Percentiles rank a stretch among this genome's conserved stretches.
Conservation (phyloP, 2,113 vertebrate genomes). For the Myiozetetes cayanensis region DNA sequence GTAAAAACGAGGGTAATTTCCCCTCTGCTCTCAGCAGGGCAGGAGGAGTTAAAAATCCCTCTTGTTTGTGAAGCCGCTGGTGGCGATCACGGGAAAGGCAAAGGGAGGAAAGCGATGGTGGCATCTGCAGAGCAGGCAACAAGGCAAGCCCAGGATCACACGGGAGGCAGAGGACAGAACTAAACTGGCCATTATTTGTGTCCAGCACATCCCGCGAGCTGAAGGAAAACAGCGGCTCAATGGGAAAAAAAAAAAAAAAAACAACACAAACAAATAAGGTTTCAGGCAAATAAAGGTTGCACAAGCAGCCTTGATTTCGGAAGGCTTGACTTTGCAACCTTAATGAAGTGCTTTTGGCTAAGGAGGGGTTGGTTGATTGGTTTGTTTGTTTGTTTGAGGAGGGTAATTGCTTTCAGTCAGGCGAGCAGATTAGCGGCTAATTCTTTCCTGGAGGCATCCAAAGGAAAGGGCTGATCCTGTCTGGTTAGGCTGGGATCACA, state of each 20-base stretch:
- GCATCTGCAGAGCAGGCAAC: neutral
- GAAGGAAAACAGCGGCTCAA: neutral
- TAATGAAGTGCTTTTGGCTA: neutral
- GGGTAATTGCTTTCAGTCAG: neutral
- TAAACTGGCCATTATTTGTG: neutral
- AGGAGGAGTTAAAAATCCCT: neutral
- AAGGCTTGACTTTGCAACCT: neutral
- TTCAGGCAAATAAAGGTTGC: neutral
- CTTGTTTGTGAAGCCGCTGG: neutral
- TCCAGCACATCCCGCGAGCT: neutral
- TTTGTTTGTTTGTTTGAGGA: neutral
- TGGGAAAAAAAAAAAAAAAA: neutral
- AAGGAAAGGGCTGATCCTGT: neutral
- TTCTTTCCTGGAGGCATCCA: neutral
- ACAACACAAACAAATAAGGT: neutral
- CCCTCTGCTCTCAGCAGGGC: neutral
- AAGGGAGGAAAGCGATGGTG: neutral
- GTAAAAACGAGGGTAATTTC: neutral
- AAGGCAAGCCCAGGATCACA: neutral
- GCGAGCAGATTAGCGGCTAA: neutral
- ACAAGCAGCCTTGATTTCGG: neutral
- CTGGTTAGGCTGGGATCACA: neutral
- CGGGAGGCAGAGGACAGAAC: neutral
- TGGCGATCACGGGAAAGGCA: constrained; percentile 4
- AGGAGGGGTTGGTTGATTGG: neutral